Base-by-base conservation (phyloP, 2,113 vertebrate species). In the Pseudopodoces humilis region DNA sequence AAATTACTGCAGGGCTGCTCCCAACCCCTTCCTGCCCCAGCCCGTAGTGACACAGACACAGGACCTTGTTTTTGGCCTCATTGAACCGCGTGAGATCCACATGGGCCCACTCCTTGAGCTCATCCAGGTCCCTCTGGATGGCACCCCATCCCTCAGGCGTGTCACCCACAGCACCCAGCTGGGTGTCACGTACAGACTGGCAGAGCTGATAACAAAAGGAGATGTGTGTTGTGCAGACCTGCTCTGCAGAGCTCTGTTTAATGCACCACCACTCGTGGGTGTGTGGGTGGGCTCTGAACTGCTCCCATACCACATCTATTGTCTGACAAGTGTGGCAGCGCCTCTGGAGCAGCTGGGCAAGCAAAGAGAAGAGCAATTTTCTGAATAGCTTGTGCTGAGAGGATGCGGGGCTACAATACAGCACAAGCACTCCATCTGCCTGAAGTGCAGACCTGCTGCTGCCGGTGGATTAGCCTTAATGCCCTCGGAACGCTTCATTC, bases 401-500 rank as follows among this genome's bases (percentile, higher is more conserved):
- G 84, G 78, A 39, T 79, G 74, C 7, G 83, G 83, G 47, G 68
- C 55, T 33, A 33, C 79, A 78, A 39, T 49, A 10, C 71, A 90
- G 88, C 68, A 74, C 88, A 52, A 93, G 86, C 55, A 93, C 90
- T 96, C 90, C 96, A 72, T 74, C 72, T 81, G 91, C 60, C 95
- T 95, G 79, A 90, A 90, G 92, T 64, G 87, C 14, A 85, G 70
- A 67, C 88, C 93, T 31, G n/a, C 81, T 58, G 62, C 93, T 91
- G 87, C 87, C 75, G 52, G 11, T 7, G 59, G 39, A 80, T 94
- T 77, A 93, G 59, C 79, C 76, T 64, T 55, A 70, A 35, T 70
- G 79, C 64, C 87, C 85, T 67, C 30, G 50, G 50, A 95, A 92
- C 11, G 25, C 67, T 91, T 67, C 67, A 74, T 83, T 94, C 75